Evolutionary conservation across 2,888 invertebrate genomes (phyloP), one percentile per base, ranked within the genome.

Genomic region (Magallana nippona): DNA sequence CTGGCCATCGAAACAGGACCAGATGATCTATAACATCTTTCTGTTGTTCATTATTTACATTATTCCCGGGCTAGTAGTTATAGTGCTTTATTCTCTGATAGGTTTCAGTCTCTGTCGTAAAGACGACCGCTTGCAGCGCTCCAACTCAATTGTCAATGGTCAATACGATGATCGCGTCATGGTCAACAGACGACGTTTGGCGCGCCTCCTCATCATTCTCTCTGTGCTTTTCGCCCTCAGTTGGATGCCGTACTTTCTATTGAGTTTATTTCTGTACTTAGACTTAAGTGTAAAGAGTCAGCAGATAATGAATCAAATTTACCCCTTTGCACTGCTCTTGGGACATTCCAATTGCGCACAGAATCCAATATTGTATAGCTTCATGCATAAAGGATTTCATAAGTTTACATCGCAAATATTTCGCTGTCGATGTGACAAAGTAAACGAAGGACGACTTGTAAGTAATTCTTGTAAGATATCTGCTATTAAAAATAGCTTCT

Each of bases 241-340:
- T 94, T 97, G 97, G 97, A 95, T 97, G 78, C 97, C 97, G 0
- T 96, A 97, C 95, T 96, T 96, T 94, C 96, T 96, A 80, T 94
- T 96, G 57, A 96, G 95, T 91, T 95, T 97, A 32, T 94, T 96
- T 80, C 94, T 96, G 15, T 97, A 97, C 91, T 95, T 96, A 17
- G 55, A 55, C 32, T 55, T 81, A 11, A 85, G 85, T 78, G 79
- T 85, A 11, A 77, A 77, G 10, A 82, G 84, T 10, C 79, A 85
- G 27, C 78, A 63, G 10, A 83, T 86, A 3, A 84, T 89, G 22
- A 95, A 95, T 2, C 94, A 95, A 79, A 87, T 92, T 55, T 90
- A 93, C 22, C 96, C 96, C 0, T 97, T 97, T 92, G 95, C 96
- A 19, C 94, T 97, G 55, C 94, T 97, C 1, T 94, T 97, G 84